Evolutionary conservation across 2,113 vertebrate species (phyloP), one percentile per base, ranked within the genome.

Genomic region (Nanorana parkeri): DNA sequence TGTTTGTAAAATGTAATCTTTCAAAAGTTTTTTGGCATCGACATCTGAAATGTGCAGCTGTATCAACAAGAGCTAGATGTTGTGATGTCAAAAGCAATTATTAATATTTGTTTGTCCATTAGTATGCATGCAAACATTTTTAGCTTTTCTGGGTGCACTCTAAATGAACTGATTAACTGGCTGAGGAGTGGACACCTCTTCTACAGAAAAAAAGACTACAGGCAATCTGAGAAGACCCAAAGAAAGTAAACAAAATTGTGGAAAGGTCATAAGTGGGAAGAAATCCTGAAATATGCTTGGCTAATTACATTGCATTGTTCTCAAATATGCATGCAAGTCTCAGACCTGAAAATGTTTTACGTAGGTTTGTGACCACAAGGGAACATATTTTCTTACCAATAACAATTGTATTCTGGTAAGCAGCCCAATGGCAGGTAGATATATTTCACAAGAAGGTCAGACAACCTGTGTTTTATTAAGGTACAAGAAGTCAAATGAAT

Each of bases 11-110:
- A 74, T 65, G 41, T 65, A 56, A 66, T 19, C 51, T 65, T 36
- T 20, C 20, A 65, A 72, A 52, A 64, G 19, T 52, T 81, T 81
- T 63, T 54, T 81, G 69, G 79, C 69, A 74, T 32, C 20, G 20
- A 24, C 19, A 24, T 24, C 16, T 36, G 19, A 20, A 74, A 52
- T 65, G 68, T 65, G 79, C 68, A 81, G 47, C 79, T 81, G 79
- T 81, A 66, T 72, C 68, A 81, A 81, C 78, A 73, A 64, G 17
- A 55, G 19, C 47, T 61, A 47, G n/a, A 77, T 78, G 36, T 28
- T 66, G 24, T 68, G 51, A 67, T 78, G 52, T 67, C 64, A 41
- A 52, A 78, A 68, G 64, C 26, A 32, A 67, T 68, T 77, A 78
- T 68, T 56, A 68, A 67, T 23, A 67, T 68, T 68, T 78, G 47